Percentiles rank a stretch among this genome's conserved stretches.
phyloP scores from a whole-genome alignment of 2,888 invertebrate species.

The Thecophora atra region DNA sequence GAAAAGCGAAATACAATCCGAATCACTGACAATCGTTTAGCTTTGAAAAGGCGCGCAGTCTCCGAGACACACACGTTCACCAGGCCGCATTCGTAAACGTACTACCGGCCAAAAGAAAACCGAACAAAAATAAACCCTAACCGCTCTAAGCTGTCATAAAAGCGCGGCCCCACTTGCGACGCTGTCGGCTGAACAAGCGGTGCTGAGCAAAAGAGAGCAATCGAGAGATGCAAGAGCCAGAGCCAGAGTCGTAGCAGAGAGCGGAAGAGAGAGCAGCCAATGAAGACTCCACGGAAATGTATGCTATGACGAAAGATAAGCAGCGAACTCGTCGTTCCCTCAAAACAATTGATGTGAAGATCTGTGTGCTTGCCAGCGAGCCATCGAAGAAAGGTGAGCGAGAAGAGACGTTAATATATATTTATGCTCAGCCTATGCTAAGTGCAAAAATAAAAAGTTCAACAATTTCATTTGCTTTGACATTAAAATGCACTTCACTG shows the following conservation, averaged over 20 bases:
- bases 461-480: constrained; percentile 50
- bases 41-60: constrained; percentile 26
- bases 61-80: constrained; percentile 43
- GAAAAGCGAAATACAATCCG: background rate
- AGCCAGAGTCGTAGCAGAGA: constrained; percentile 9
- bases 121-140: constrained; percentile 49
- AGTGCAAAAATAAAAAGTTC: constrained; percentile 1
- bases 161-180: constrained; percentile 29
- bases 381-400: constrained; percentile 28
- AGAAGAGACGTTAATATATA: constrained; percentile 30
- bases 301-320: too few species aligned
- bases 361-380: constrained; percentile 27
- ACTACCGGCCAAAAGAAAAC: constrained; percentile 45
- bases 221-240: background rate
- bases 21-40: background rate
- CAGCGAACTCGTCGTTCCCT: too few species aligned
- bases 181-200: constrained; percentile 19
- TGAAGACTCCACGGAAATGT: background rate
- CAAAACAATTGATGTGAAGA: background rate
- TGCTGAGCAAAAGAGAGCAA: background rate
- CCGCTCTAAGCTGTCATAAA: constrained; percentile 47
- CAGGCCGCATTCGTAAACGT: constrained; percentile 46
- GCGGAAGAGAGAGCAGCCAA: background rate
- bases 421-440: constrained; percentile 26
- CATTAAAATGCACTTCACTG: constrained; percentile 50